phyloP scores from a whole-genome alignment of 2,888 invertebrate genomes.

The Drosophila prolongata region DNA sequence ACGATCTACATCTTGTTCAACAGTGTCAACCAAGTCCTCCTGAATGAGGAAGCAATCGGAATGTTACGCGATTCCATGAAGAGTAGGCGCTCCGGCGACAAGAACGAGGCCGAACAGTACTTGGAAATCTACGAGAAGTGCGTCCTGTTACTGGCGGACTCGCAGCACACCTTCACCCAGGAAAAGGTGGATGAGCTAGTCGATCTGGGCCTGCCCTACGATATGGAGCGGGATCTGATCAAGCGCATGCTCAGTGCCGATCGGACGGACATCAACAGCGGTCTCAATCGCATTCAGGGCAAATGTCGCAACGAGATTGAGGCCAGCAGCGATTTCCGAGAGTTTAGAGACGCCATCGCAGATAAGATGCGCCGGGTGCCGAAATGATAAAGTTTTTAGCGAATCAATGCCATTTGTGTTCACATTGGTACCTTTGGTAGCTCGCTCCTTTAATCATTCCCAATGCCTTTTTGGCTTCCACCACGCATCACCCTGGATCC shows the following conservation, averaged over 20 bases:
- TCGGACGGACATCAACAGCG: slow-evolving; percentile 72
- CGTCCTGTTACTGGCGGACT: slow-evolving; percentile 63
- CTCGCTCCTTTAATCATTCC: slow-evolving; percentile 40
- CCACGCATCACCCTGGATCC: slow-evolving; percentile 1
- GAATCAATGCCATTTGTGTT: slow-evolving; percentile 33
- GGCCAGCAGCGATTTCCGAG: slow-evolving; percentile 73
- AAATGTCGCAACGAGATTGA: slow-evolving; percentile 81
- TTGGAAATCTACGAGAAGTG: slow-evolving; percentile 82
- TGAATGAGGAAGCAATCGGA: slow-evolving; percentile 70
- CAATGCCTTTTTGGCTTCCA: slow-evolving; percentile 38
- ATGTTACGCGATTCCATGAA: slow-evolving; percentile 76
- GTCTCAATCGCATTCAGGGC: slow-evolving; percentile 80
- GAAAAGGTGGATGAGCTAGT: slow-evolving; percentile 80
- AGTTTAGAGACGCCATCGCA: slow-evolving; percentile 78
- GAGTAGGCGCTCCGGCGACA: slow-evolving; percentile 75
- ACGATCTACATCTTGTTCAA: slow-evolving; percentile 79
- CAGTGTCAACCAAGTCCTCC: slow-evolving; percentile 75
- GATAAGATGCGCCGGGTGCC: slow-evolving; percentile 71
- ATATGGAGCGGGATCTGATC: slow-evolving; percentile 76
- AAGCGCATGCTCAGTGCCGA: slow-evolving; percentile 72
- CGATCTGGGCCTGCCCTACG: slow-evolving; percentile 77
- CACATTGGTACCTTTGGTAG: slow-evolving; percentile 32
- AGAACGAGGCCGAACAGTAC: slow-evolving; percentile 74
- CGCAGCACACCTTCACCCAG: slow-evolving; percentile 66
- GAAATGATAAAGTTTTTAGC: slow-evolving; percentile 45